Conservation (phyloP, 2,888 invertebrate genomes). For the Halictus quadricinctus region DNA sequence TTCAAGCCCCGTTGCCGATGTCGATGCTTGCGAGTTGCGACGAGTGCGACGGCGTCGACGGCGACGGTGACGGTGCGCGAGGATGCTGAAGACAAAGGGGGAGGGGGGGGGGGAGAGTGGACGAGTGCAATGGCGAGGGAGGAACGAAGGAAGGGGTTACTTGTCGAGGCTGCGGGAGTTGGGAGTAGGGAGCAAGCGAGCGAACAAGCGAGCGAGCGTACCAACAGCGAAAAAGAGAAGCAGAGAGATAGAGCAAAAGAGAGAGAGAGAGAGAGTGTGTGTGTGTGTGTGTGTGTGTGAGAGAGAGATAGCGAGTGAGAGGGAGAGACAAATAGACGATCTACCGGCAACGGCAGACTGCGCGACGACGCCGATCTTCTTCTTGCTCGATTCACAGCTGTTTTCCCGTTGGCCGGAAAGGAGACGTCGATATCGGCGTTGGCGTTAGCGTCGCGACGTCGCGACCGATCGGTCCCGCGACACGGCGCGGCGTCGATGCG, state of each 20-base stretch:
- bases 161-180: not conserved
- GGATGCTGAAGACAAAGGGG: not conserved
- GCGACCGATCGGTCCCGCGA: constrained; percentile 11
- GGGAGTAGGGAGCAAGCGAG: not conserved
- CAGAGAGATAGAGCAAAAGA: not conserved
- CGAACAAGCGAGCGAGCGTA: not conserved
- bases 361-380: constrained; percentile 41
- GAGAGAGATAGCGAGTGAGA: not conserved
- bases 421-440: not conserved
- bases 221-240: not conserved
- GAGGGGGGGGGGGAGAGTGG: not conserved
- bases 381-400: not conserved
- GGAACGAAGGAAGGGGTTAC: constrained; percentile 5
- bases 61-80: not conserved
- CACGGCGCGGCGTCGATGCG: constrained; percentile 1
- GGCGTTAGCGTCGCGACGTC: constrained; percentile 4
- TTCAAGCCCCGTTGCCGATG: too few relatives aligned
- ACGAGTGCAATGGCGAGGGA: constrained; percentile 5
- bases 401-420: not conserved
- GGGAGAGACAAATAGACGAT: constrained; percentile 14
- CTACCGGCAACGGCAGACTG: constrained; percentile 38
- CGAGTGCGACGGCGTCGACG: not conserved
- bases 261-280: not conserved
- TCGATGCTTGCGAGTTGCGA: not conserved
- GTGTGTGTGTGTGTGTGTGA: too few relatives aligned